These are phyloP conservation scores for Onychomys leucogaster DNA, from an alignment of 2,797 vertebrate genomes.

Conservation along the genomic window DNA sequence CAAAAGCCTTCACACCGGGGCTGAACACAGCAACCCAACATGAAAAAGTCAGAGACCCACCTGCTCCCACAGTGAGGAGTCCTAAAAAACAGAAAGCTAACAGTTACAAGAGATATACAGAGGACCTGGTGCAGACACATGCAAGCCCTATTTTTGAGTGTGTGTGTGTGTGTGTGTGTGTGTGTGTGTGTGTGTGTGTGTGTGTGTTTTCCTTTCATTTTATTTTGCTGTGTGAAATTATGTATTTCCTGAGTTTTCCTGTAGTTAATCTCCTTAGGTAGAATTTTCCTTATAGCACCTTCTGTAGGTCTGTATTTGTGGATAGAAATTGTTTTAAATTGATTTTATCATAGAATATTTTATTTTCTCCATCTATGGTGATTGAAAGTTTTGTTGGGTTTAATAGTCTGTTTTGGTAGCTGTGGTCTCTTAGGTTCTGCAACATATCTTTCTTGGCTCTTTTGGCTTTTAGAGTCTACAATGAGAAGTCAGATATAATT, in stretches of 20 bases:
- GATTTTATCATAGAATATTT: neutral
- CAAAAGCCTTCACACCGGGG: neutral
- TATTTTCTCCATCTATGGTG: neutral
- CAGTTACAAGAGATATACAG: neutral
- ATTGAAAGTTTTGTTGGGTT: neutral
- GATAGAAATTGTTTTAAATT: neutral
- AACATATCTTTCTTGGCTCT: neutral
- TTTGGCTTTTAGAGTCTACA: neutral
- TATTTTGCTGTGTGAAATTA: neutral
- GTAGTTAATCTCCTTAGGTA: neutral
- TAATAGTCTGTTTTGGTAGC: neutral
- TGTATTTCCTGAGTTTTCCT: neutral
- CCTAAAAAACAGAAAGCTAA: neutral
- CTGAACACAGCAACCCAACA: neutral
- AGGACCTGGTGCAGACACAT: neutral
- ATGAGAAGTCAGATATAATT: neutral
- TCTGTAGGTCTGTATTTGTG: neutral
- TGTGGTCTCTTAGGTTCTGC: neutral
- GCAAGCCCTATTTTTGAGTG: neutral
- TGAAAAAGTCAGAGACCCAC: neutral
- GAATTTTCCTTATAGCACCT: neutral
- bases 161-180: neutral
- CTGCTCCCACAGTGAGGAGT: neutral
- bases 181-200: neutral
- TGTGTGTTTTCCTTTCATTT: neutral